Percentiles rank a stretch among this genome's conserved stretches.
Evolutionary conservation across 2,113 vertebrate genomes (phyloP).

Genomic region (Aplodontia rufa): DNA sequence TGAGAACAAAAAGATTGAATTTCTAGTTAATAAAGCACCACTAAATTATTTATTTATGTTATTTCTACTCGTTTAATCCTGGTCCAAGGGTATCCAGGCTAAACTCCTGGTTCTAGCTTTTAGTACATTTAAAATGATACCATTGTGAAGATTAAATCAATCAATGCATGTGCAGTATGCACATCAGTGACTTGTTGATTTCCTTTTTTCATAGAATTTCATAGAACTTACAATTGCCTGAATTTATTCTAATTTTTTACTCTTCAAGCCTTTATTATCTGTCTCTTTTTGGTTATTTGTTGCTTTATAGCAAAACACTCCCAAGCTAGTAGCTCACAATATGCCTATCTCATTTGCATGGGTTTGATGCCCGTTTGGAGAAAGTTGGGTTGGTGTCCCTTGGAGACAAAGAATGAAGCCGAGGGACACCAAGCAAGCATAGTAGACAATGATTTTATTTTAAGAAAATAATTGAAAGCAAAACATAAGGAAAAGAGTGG

Average conservation of each 20-base stretch:
- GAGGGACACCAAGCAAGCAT: no score
- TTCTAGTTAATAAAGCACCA: background rate
- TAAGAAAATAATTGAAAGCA: no score
- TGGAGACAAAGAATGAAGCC: no score
- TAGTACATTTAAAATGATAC: background rate
- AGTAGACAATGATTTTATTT: no score
- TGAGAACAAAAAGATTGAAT: background rate
- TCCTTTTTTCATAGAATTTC: background rate
- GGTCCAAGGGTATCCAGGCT: background rate
- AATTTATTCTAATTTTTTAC: slow-evolving; percentile 6
- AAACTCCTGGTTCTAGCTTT: background rate
- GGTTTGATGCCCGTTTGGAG: no score
- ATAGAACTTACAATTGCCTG: background rate
- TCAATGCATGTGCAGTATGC: no score
- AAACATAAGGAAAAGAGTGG: no score
- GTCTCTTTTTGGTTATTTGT: background rate
- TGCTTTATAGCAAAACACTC: background rate
- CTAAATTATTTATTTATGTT: background rate
- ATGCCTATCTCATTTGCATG: background rate
- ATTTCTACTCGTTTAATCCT: background rate
- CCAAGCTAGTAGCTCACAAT: background rate
- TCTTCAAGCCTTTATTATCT: background rate
- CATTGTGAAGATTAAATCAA: background rate
- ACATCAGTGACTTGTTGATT: background rate
- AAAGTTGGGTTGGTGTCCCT: no score